A percentile compares a stretch with the other conserved stretches of the same genome.
Conservation (phyloP, 1,140 invertebrate genomes). For the Hyposmocoma kahamanoa region DNA sequence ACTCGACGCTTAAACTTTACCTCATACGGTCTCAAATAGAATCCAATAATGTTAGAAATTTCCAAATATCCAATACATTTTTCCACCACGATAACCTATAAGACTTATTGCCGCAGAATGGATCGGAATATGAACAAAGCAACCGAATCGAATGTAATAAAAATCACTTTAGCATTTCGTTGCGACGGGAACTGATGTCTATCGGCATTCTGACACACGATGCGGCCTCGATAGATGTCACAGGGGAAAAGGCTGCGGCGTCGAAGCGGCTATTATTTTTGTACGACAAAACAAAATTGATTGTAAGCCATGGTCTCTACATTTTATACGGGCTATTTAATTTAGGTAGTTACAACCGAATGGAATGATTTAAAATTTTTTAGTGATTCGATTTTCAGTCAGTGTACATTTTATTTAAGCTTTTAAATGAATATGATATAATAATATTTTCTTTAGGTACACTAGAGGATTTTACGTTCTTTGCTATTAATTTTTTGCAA, state of each 20-base stretch:
- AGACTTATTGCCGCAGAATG: constrained; percentile 33
- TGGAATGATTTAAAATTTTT: background rate
- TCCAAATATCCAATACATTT: constrained; percentile 25
- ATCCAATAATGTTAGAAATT: constrained; percentile 10
- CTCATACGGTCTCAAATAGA: constrained; percentile 6
- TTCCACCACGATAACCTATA: constrained; percentile 23
- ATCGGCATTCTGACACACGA: constrained; percentile 61
- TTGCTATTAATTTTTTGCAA: too few relatives aligned
- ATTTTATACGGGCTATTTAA: constrained; percentile 35
- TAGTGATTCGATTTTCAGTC: too few relatives aligned
- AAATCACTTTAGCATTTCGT: constrained; percentile 66
- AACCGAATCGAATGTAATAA: constrained; percentile 67
- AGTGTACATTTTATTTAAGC: too few relatives aligned
- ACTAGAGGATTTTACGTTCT: too few relatives aligned
- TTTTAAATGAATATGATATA: too few relatives aligned
- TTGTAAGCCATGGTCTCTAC: constrained; percentile 35
- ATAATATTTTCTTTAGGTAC: too few relatives aligned
- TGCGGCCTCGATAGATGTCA: constrained; percentile 58
- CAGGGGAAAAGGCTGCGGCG: constrained; percentile 47
- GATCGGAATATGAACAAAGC: constrained; percentile 57
- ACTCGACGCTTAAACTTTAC: background rate
- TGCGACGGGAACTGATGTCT: constrained; percentile 61
- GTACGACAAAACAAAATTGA: constrained; percentile 59
- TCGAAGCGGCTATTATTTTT: constrained; percentile 62
- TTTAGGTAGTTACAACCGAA: constrained; percentile 22